phyloP scores from a whole-genome alignment of 2,888 invertebrate species.

The Osmoderma eremita region DNA sequence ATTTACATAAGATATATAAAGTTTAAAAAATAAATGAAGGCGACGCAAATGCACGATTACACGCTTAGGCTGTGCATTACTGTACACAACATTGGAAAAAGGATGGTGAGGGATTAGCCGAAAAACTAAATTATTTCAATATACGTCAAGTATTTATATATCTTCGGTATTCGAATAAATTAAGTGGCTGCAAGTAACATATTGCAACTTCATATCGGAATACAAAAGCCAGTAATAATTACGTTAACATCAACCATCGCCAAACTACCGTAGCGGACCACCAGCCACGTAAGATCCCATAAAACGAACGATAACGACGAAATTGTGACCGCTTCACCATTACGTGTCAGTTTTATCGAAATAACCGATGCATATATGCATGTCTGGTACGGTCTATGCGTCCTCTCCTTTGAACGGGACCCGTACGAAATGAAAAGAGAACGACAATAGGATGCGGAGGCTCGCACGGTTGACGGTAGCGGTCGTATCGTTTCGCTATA shows the following conservation, averaged over 20 bases:
- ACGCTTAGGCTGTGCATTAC: too few species aligned
- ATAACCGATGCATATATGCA: conserved; percentile 23
- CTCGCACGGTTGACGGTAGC: background rate
- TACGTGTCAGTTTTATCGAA: conserved; percentile 34
- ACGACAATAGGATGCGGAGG: background rate
- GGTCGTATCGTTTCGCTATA: conserved; percentile 5
- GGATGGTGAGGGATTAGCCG: too few species aligned
- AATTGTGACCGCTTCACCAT: conserved; percentile 34
- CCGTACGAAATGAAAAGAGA: background rate
- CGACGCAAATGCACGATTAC: too few species aligned
- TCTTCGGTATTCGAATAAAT: too few species aligned
- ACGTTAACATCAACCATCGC: conserved; percentile 14
- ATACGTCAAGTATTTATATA: too few species aligned
- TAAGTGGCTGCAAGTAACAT: background rate
- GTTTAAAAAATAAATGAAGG: too few species aligned
- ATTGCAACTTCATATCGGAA: conserved; percentile 5
- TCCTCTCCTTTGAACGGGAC: too few species aligned
- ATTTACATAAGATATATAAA: too few species aligned
- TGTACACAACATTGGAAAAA: too few species aligned
- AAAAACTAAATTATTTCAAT: too few species aligned
- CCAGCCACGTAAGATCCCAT: conserved; percentile 22
- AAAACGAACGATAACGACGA: conserved; percentile 34
- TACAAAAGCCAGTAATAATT: conserved; percentile 13
- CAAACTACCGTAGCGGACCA: conserved; percentile 9
- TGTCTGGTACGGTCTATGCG: background rate